Evolutionary conservation across 1,140 invertebrate genomes (phyloP).

Genomic region (Apis florea): DNA sequence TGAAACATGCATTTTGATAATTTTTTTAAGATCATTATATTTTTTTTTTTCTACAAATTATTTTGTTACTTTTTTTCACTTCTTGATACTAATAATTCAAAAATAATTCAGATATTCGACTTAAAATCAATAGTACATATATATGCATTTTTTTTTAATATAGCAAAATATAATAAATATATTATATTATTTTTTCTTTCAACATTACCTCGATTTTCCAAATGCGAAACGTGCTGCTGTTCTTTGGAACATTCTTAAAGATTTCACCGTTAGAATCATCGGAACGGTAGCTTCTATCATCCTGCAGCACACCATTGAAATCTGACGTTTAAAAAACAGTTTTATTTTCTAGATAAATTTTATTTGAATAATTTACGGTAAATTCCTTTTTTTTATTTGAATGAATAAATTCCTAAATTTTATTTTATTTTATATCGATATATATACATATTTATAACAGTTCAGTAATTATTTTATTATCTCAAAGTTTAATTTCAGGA

Average conservation of each 20-base stretch:
- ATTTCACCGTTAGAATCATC: constrained; percentile 79
- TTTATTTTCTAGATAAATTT: neutral
- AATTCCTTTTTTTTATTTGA: neutral
- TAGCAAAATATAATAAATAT: neutral
- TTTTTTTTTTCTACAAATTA: no score
- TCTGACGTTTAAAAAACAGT: neutral
- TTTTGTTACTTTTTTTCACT: no score
- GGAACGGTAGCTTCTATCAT: constrained; percentile 75
- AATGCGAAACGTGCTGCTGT: constrained; percentile 87
- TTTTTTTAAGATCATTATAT: no score
- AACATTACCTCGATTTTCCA: constrained; percentile 88
- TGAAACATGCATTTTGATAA: no score
- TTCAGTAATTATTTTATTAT: neutral
- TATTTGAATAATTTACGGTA: neutral
- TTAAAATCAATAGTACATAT: no score
- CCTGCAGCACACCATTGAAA: constrained; percentile 61
- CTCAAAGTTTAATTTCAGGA: neutral
- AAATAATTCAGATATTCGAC: no score
- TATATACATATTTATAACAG: neutral
- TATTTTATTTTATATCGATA: neutral
- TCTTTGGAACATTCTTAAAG: constrained; percentile 88
- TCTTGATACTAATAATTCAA: no score
- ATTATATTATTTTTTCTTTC: neutral
- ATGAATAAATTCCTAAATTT: neutral
- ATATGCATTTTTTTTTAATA: neutral